A percentile compares a stretch with the other conserved stretches of the same genome.
phyloP scores from a whole-genome alignment of 2,113 vertebrate species.

The Anser brachyrhynchus region DNA sequence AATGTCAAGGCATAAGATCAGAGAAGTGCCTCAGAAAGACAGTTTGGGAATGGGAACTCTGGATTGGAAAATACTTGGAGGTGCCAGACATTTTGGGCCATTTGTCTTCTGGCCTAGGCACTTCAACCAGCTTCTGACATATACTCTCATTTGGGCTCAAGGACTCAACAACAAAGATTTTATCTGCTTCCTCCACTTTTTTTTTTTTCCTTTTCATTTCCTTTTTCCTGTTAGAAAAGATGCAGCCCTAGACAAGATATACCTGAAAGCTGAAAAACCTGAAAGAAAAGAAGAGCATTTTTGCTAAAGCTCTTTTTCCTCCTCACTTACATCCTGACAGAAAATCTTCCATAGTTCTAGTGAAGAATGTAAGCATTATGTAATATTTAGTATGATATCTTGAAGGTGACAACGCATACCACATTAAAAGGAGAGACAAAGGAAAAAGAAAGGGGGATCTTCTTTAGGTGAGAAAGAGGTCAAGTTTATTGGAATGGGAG shows the following conservation, averaged over 20 bases:
- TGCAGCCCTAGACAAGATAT: neutral
- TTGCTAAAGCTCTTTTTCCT: neutral
- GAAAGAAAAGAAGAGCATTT: neutral
- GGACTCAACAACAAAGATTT: neutral
- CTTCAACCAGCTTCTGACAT: neutral
- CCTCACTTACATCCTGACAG: neutral
- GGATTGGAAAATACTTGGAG: neutral
- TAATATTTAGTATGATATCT: neutral
- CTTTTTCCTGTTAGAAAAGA: neutral
- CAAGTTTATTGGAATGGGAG: neutral
- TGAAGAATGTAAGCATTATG: neutral
- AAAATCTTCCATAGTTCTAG: neutral
- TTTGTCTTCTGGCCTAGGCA: neutral
- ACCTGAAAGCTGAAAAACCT: neutral
- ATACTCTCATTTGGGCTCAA: rapidly evolving
- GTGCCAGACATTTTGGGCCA: neutral
- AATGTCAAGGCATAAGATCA: neutral
- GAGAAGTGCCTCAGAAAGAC: neutral
- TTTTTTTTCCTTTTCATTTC: neutral
- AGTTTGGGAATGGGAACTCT: neutral
- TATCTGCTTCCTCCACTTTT: neutral
- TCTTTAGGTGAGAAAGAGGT: neutral
- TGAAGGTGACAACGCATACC: neutral
- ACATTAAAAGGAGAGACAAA: neutral
- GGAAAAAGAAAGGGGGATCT: neutral